A percentile compares a stretch with the other conserved stretches of the same genome.
Evolutionary conservation across 2,888 invertebrate species (phyloP).

Genomic region (Acholoe squamosa): DNA sequence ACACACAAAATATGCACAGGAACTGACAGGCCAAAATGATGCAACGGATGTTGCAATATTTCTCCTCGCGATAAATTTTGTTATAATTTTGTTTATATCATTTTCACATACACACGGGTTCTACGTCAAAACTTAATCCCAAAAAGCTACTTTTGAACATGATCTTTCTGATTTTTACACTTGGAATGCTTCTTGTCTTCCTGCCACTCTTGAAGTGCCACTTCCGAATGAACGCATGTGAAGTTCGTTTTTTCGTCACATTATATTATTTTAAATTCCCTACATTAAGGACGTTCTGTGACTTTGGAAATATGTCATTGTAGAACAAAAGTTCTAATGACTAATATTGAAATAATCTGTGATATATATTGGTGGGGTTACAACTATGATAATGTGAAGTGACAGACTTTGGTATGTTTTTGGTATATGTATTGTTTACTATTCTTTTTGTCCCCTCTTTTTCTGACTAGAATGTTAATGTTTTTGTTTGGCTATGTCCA

Average conservation of each 20-base stretch:
- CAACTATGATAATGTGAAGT: neutral
- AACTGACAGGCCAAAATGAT: neutral
- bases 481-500: slow-evolving; percentile 57
- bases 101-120: too few species aligned
- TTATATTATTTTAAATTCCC: neutral
- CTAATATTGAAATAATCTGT: neutral
- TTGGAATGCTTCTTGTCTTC: neutral
- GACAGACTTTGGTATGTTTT: neutral
- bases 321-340: too few species aligned
- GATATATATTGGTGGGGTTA: neutral
- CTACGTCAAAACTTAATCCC: too few species aligned
- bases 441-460: neutral
- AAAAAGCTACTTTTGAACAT: too few species aligned
- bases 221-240: slow-evolving; percentile 16
- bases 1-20: neutral
- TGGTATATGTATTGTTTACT: slow-evolving; percentile 27
- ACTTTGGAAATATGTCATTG: too few species aligned
- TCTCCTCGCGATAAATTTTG: too few species aligned
- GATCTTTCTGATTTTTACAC: neutral
- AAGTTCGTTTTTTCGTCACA: neutral
- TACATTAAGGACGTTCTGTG: neutral
- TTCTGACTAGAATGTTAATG: slow-evolving; percentile 16
- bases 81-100: too few species aligned
- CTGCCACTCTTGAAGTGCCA: neutral
- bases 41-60: neutral